A percentile compares a stretch with the other conserved stretches of the same genome.
Conservation (phyloP, 2,888 invertebrate genomes). For the Encarsia formosa region DNA sequence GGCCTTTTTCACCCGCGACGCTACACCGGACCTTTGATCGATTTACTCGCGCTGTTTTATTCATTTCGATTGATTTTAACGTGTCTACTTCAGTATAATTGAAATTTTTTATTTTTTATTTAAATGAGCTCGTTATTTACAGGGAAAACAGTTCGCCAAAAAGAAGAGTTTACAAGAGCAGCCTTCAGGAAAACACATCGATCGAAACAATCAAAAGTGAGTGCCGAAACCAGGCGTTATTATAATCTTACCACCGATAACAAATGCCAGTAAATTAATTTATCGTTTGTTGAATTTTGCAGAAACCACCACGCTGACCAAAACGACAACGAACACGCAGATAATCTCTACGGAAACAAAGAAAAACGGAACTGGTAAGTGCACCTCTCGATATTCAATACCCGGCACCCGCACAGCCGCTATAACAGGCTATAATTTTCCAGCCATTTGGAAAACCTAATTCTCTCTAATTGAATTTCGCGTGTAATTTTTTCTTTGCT, state of each 20-base stretch:
- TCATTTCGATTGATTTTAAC: too few species aligned
- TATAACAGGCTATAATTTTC: too few species aligned
- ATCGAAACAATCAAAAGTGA: constrained; percentile 54
- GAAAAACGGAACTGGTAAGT: constrained; percentile 45
- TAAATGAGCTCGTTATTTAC: constrained; percentile 45
- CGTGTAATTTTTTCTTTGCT: too few species aligned
- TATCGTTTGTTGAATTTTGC: constrained; percentile 23
- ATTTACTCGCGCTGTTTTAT: too few species aligned
- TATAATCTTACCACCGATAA: too few species aligned
- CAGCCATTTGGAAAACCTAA: too few species aligned
- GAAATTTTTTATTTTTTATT: constrained; percentile 4
- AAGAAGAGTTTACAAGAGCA: constrained; percentile 51
- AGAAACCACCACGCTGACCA: constrained; percentile 45
- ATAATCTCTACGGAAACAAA: constrained; percentile 37
- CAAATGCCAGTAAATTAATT: constrained; percentile 1
- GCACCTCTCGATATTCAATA: too few species aligned
- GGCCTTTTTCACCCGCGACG: too few species aligned
- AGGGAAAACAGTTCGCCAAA: constrained; percentile 67
- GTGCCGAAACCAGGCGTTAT: too few species aligned
- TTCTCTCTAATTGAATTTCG: too few species aligned
- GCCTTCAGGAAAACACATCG: constrained; percentile 52
- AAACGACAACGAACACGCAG: constrained; percentile 39
- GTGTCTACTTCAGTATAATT: constrained; percentile 4
- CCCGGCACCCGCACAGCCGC: too few species aligned
- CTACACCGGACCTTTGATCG: too few species aligned